A percentile compares a stretch with the other conserved stretches of the same genome.
phyloP scores from a whole-genome alignment of 2,113 vertebrate species.

The Scomber scombrus region DNA sequence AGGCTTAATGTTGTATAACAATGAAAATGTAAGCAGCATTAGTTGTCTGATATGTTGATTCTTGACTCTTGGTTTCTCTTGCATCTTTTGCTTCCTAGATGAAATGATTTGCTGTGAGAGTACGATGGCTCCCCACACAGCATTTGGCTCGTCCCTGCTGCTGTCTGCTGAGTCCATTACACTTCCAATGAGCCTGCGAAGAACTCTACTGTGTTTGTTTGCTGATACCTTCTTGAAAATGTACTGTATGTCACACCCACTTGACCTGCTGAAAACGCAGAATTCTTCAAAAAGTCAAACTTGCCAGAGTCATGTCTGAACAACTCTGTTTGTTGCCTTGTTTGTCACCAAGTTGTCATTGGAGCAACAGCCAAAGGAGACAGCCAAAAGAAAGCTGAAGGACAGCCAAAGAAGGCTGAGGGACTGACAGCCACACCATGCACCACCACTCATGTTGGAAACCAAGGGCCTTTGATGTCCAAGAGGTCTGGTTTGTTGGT shows the following conservation, averaged over 20 bases:
- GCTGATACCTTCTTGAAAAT: neutral
- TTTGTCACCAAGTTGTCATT: neutral
- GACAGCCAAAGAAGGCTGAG: neutral
- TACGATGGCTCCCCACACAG: neutral
- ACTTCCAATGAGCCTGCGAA: slow-evolving; percentile 15
- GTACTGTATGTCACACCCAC: neutral
- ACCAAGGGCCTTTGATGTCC: too few species aligned
- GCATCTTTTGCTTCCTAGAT: neutral
- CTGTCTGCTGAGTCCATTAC: slow-evolving; percentile 10
- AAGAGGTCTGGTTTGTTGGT: too few species aligned
- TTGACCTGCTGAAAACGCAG: slow-evolving; percentile 15
- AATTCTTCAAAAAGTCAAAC: neutral
- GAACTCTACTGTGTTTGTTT: slow-evolving; percentile 20
- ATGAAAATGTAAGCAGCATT: neutral
- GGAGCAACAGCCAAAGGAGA: neutral
- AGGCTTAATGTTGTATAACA: neutral
- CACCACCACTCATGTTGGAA: neutral
- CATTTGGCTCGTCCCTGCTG: slow-evolving; percentile 7
- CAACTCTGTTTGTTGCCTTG: neutral
- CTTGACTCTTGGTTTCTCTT: neutral
- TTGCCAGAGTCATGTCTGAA: slow-evolving; percentile 2
- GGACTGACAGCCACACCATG: neutral
- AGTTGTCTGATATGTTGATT: neutral
- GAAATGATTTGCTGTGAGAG: neutral
- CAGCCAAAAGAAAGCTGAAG: too few species aligned